Percentiles rank a stretch among this genome's conserved stretches.
Conservation (phyloP, 2,113 vertebrate species). For the Lathamus discolor region DNA sequence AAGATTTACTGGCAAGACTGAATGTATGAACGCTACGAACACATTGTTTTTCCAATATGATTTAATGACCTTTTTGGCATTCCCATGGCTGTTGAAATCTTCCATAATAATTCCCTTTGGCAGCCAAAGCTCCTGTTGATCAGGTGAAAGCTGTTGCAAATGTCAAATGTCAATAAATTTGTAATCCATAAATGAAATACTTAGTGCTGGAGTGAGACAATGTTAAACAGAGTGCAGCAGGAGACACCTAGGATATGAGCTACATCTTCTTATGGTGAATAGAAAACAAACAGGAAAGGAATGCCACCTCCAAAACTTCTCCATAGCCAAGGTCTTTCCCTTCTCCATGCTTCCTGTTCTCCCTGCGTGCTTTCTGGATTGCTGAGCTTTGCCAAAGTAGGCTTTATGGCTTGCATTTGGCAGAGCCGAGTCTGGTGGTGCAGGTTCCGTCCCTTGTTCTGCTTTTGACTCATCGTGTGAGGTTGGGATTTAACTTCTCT, state of each 20-base stretch:
- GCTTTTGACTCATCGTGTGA: background rate
- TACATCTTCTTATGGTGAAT: background rate
- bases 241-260: background rate
- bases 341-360: background rate
- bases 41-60: constrained; percentile 72
- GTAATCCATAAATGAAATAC: constrained; percentile 69
- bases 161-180: constrained; percentile 79
- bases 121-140: constrained; percentile 70
- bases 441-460: background rate
- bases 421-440: rapidly evolving
- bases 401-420: background rate
- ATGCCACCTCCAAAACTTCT: background rate
- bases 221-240: constrained; percentile 64
- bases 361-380: background rate
- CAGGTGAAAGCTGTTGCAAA: constrained; percentile 69
- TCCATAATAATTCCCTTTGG: constrained; percentile 73
- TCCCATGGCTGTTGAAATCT: constrained; percentile 71
- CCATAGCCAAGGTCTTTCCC: background rate
- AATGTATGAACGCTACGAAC: constrained; percentile 61
- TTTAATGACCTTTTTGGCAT: constrained; percentile 76
- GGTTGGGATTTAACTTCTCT: background rate
- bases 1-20: constrained; percentile 73
- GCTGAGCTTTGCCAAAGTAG: background rate
- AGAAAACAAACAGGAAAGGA: background rate
- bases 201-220: constrained; percentile 27